These are phyloP conservation scores for Vireo altiloquus DNA, from an alignment of 2,113 vertebrate genomes.

Conservation along the genomic window DNA sequence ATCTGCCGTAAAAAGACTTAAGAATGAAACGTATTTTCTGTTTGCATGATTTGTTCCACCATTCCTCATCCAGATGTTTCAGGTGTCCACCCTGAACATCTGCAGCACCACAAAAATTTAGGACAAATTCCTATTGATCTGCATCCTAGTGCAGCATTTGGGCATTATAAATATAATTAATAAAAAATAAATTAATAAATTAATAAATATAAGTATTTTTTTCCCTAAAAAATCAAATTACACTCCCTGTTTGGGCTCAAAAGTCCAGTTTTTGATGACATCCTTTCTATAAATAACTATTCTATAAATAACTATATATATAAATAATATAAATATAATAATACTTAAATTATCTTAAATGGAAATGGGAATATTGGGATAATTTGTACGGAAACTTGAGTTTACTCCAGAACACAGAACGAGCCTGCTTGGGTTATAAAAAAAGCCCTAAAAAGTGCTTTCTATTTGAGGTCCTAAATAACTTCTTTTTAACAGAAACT, in stretches of 20 bases:
- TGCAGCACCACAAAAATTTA: neutral
- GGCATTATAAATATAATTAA: too few species aligned
- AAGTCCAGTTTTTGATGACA: neutral
- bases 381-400: fast-evolving
- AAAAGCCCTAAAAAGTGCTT: neutral
- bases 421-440: fast-evolving
- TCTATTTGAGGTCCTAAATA: neutral
- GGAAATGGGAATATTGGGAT: fast-evolving
- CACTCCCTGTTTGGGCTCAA: neutral
- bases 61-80: neutral
- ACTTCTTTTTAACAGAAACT: fast-evolving
- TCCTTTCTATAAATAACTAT: fast-evolving
- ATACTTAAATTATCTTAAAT: neutral
- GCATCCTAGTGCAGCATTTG: neutral
- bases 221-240: neutral
- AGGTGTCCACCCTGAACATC: fast-evolving
- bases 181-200: too few species aligned
- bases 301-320: neutral
- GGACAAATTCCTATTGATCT: fast-evolving
- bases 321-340: fast-evolving
- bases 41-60: fast-evolving
- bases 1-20: fast-evolving
- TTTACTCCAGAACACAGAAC: neutral
- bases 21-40: fast-evolving
- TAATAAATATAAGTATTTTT: too few species aligned